Evolutionary conservation across 1,140 invertebrate genomes (phyloP).

Genomic region (Ostrea edulis): DNA sequence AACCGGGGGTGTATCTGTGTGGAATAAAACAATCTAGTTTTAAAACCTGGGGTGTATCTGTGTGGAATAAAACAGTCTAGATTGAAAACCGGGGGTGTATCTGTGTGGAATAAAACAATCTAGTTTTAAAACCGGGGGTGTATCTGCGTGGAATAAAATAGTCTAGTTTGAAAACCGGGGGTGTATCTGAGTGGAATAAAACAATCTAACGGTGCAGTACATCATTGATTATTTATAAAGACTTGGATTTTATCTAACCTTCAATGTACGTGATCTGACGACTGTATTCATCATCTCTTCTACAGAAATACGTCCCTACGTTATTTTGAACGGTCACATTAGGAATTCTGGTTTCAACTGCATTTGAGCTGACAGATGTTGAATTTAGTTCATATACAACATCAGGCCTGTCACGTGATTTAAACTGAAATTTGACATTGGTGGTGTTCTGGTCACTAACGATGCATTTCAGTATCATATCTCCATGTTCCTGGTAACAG

Average conservation of each 20-base stretch:
- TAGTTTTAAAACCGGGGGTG: too few species aligned
- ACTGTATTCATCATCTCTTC: neutral
- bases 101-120: too few species aligned
- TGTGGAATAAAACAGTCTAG: too few species aligned
- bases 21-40: too few species aligned
- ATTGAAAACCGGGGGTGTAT: too few species aligned
- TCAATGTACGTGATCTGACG: slow-evolving; percentile 4
- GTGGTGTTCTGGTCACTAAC: neutral
- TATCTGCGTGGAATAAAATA: too few species aligned
- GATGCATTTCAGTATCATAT: neutral
- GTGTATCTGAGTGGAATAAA: too few species aligned
- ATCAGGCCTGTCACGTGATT: neutral
- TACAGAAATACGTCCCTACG: slow-evolving; percentile 11
- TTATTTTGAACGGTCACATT: neutral
- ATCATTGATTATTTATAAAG: too few species aligned
- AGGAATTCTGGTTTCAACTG: neutral
- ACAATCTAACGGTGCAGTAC: too few species aligned
- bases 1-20: too few species aligned
- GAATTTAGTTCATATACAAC: neutral
- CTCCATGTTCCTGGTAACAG: neutral
- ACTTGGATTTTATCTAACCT: neutral
- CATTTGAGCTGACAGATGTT: neutral
- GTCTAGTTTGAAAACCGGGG: too few species aligned
- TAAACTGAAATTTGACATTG: neutral
- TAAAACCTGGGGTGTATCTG: too few species aligned